These are phyloP conservation scores for Tachuris rubrigastra DNA, from an alignment of 2,113 vertebrate genomes.

Conservation along the genomic window DNA sequence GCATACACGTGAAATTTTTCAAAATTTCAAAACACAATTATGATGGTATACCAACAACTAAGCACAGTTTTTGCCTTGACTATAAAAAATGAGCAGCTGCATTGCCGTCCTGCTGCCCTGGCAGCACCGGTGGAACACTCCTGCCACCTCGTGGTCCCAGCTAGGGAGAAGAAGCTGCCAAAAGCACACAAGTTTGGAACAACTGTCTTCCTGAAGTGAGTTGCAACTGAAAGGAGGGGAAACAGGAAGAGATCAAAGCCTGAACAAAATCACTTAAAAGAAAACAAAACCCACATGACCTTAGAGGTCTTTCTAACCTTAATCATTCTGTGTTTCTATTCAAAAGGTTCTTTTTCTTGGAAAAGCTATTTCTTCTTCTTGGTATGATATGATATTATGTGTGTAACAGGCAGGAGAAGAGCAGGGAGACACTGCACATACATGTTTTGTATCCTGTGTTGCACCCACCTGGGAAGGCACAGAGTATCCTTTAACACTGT, in stretches of 20 bases:
- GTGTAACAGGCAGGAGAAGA: background rate
- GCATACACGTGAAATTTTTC: background rate
- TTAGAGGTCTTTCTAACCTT: background rate
- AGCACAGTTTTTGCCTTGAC: background rate
- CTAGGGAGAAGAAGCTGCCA: background rate
- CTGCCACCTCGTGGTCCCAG: conserved; percentile 72
- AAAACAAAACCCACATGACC: background rate
- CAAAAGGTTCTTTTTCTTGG: background rate
- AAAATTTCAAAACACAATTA: conserved; percentile 22
- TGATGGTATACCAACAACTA: background rate
- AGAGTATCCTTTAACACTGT: background rate
- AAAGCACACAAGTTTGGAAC: background rate
- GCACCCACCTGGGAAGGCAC: background rate
- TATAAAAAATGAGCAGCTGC: conserved; percentile 26
- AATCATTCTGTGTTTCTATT: background rate
- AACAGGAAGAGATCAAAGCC: background rate
- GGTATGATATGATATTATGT: background rate
- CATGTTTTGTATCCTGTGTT: background rate
- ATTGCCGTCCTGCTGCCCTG: background rate
- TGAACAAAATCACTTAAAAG: background rate
- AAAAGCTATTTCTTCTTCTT: background rate
- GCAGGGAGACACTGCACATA: accelerated
- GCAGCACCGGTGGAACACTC: background rate
- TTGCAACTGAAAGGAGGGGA: background rate
- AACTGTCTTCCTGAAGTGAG: background rate